Percentiles rank a stretch among this genome's conserved stretches.
These are phyloP conservation scores for Scolopax mira DNA, from an alignment of 2,113 vertebrate species.

Conservation along the genomic window DNA sequence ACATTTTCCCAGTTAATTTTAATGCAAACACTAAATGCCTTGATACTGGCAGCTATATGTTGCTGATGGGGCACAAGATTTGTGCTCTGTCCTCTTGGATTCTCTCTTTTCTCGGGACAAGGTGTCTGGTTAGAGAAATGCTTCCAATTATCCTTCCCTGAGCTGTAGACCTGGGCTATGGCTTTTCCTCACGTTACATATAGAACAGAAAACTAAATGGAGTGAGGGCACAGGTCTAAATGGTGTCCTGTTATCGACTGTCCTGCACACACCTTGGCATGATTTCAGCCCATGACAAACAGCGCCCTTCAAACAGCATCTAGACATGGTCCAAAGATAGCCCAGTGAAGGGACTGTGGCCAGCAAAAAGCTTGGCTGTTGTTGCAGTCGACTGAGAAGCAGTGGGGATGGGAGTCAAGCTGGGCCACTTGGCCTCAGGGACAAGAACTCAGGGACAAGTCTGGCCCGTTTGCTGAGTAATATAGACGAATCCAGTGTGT, in stretches of 20 bases:
- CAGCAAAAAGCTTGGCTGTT: neutral
- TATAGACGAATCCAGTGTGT: neutral
- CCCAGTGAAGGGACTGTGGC: neutral
- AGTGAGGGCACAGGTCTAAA: neutral
- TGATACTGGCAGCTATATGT: neutral
- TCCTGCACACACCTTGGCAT: neutral
- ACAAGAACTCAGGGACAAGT: neutral
- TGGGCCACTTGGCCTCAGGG: neutral
- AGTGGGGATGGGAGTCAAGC: neutral
- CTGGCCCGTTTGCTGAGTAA: neutral
- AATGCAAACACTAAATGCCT: neutral
- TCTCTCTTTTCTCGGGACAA: neutral
- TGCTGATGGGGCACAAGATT: neutral
- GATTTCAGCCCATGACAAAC: neutral
- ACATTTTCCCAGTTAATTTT: neutral
- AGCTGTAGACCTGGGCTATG: neutral
- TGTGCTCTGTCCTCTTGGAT: neutral
- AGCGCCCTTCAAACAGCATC: neutral
- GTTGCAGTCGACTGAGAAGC: neutral
- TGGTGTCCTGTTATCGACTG: neutral
- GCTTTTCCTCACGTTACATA: neutral
- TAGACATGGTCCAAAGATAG: neutral
- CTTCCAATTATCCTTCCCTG: neutral
- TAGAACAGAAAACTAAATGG: neutral
- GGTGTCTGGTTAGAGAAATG: neutral